Percentiles rank a stretch among this genome's conserved stretches.
Conservation (phyloP, 2,113 vertebrate species). For the Pteronura brasiliensis region DNA sequence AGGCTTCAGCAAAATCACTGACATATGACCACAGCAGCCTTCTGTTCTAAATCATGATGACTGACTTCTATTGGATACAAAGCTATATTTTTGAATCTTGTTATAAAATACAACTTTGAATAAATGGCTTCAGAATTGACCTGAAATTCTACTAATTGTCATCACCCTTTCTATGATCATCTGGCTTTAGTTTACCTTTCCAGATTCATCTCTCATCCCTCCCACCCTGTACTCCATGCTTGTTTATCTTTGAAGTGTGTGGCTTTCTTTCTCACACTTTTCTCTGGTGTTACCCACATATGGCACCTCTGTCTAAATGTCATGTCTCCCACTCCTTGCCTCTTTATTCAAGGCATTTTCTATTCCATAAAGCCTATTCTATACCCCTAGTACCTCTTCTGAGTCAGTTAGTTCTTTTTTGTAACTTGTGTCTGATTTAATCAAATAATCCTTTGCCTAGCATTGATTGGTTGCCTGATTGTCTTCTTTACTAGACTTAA, state of each 20-base stretch:
- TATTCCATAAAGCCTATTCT: not conserved
- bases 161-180: not conserved
- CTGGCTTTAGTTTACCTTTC: not conserved
- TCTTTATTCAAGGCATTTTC: not conserved
- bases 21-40: not conserved
- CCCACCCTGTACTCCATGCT: too few relatives aligned
- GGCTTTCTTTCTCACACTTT: not conserved
- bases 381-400: rapidly evolving
- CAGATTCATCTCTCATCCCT: not conserved
- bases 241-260: not conserved
- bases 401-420: not conserved
- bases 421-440: not conserved
- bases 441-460: not conserved
- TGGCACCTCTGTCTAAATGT: not conserved
- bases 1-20: conserved; percentile 59
- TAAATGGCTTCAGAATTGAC: not conserved
- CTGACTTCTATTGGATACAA: not conserved
- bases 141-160: not conserved
- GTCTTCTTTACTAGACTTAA: not conserved
- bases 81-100: not conserved
- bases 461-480: not conserved
- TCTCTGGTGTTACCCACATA: too few relatives aligned
- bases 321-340: not conserved
- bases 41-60: not conserved
- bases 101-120: not conserved